Evolutionary conservation across 2,888 invertebrate species (phyloP).

Genomic region (Apocheima hispidaria): DNA sequence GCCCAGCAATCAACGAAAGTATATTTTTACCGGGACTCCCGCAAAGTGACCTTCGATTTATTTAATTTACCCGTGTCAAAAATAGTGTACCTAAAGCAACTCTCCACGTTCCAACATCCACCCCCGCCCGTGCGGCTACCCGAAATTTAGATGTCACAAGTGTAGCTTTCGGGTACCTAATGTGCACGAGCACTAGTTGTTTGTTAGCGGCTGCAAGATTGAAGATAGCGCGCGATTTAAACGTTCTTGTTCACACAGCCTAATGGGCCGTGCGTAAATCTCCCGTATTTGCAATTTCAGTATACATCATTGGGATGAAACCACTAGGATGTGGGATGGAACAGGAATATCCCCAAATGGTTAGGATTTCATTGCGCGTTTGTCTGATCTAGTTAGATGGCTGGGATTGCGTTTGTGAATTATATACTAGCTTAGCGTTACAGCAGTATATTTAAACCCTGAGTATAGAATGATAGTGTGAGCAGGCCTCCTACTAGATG

Average conservation of each 20-base stretch:
- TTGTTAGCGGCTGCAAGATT: slow-evolving; percentile 79
- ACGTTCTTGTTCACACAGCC: slow-evolving; percentile 65
- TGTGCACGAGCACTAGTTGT: slow-evolving; percentile 72
- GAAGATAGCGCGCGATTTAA: slow-evolving; percentile 79
- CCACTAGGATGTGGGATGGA: slow-evolving; percentile 16
- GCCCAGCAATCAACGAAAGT: too few relatives aligned
- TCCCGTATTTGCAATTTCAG: slow-evolving; percentile 47
- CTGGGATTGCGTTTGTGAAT: slow-evolving; percentile 2
- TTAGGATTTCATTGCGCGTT: slow-evolving; percentile 38
- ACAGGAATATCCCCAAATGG: slow-evolving; percentile 2
- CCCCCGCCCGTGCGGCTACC: slow-evolving; percentile 71
- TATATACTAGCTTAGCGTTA: not conserved
- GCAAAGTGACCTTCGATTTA: too few relatives aligned
- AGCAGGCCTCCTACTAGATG: too few relatives aligned
- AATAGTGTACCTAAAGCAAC: slow-evolving; percentile 10
- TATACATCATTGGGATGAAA: slow-evolving; percentile 44
- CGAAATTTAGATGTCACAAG: slow-evolving; percentile 85
- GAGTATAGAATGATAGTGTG: too few relatives aligned
- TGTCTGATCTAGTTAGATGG: slow-evolving; percentile 18
- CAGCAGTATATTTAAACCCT: too few relatives aligned
- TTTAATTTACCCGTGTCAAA: too few relatives aligned
- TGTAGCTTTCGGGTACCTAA: slow-evolving; percentile 79
- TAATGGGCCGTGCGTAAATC: slow-evolving; percentile 50
- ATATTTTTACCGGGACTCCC: too few relatives aligned
- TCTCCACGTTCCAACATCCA: slow-evolving; percentile 34